phyloP scores from a whole-genome alignment of 2,888 invertebrate genomes.

The Erpobdella octoculata region DNA sequence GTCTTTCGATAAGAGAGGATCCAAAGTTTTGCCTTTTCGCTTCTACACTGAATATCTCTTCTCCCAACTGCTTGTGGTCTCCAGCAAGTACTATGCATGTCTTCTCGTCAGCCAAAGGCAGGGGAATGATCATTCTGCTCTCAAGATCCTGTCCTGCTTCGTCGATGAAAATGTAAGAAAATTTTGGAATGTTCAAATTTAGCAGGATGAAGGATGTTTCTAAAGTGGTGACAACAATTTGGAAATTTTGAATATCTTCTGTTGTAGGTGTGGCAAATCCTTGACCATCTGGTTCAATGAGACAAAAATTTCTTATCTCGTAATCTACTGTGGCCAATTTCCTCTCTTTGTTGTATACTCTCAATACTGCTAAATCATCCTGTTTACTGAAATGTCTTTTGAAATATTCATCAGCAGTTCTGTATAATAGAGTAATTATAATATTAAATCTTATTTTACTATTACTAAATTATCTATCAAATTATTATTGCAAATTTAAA shows the following conservation, averaged over 20 bases:
- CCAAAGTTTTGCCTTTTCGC: slow-evolving; percentile 44
- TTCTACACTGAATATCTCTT: slow-evolving; percentile 43
- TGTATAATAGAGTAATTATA: too few relatives aligned
- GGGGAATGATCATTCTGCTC: slow-evolving; percentile 47
- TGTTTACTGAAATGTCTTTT: slow-evolving; percentile 45
- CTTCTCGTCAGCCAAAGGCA: slow-evolving; percentile 45
- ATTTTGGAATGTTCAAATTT: slow-evolving; percentile 36
- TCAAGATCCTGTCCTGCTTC: slow-evolving; percentile 47
- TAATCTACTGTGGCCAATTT: slow-evolving; percentile 40
- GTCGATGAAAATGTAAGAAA: slow-evolving; percentile 48
- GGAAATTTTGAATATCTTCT: slow-evolving; percentile 40
- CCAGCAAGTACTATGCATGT: slow-evolving; percentile 49
- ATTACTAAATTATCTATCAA: not conserved
- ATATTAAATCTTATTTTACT: slow-evolving; percentile 38
- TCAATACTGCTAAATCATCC: too few relatives aligned
- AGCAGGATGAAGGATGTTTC: slow-evolving; percentile 42
- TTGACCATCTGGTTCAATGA: slow-evolving; percentile 35
- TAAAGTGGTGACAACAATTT: slow-evolving; percentile 45
- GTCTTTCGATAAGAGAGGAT: slow-evolving; percentile 45
- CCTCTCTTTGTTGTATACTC: slow-evolving; percentile 37
- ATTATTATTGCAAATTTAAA: too few relatives aligned
- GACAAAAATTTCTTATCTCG: slow-evolving; percentile 43
- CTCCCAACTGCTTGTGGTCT: slow-evolving; percentile 47
- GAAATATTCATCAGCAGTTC: slow-evolving; percentile 50
- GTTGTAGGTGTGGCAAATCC: slow-evolving; percentile 41